Conservation (phyloP, 2,888 invertebrate genomes). For the Creontiades dilutus region DNA sequence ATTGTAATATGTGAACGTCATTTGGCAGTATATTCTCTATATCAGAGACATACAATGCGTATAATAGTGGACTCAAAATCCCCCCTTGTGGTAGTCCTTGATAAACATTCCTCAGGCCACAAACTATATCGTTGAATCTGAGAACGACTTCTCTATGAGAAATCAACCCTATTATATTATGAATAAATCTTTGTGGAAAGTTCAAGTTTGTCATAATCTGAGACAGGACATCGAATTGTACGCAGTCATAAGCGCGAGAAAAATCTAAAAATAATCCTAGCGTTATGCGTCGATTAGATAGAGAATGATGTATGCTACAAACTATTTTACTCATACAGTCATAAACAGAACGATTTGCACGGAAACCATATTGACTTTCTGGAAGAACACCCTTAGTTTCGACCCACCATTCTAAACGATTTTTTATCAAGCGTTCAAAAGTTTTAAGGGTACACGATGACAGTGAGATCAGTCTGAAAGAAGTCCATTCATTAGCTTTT, state of each 20-base stretch:
- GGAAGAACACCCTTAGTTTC: not conserved
- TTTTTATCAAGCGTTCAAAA: not conserved
- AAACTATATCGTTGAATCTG: not conserved
- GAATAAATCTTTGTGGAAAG: not conserved
- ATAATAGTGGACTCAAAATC: not conserved
- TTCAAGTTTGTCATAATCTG: not conserved
- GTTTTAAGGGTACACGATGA: not conserved
- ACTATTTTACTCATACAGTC: not conserved
- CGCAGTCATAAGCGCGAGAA: not conserved
- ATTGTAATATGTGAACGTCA: not conserved
- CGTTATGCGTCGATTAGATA: not conserved
- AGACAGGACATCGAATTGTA: not conserved
- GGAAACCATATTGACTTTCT: not conserved
- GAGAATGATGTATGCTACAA: not conserved
- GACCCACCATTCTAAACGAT: slow-evolving; percentile 7
- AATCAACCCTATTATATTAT: not conserved
- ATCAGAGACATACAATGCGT: not conserved
- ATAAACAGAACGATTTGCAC: not conserved
- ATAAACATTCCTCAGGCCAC: not conserved
- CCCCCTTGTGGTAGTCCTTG: not conserved
- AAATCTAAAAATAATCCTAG: slow-evolving; percentile 30
- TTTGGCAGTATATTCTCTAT: not conserved
- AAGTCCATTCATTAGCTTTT: not conserved
- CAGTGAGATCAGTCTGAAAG: not conserved
- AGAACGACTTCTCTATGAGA: not conserved